Percentiles rank a stretch among this genome's conserved stretches.
These are phyloP conservation scores for Mastacembelus armatus DNA, from an alignment of 2,797 vertebrate species.

Conservation along the genomic window DNA sequence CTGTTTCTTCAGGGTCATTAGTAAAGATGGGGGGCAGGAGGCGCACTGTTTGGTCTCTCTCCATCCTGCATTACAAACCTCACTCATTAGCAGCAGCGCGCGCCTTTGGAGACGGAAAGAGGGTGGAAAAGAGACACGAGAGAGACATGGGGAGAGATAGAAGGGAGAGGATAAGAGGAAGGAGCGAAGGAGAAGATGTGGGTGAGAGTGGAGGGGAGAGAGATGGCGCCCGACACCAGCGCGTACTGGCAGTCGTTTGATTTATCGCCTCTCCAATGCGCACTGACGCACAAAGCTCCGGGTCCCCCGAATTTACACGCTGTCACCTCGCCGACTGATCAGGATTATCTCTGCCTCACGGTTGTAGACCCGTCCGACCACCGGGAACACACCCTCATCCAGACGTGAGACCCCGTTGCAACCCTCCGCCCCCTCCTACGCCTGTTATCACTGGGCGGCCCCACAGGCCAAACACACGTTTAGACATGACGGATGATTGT, in stretches of 20 bases:
- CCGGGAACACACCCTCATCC: conserved; percentile 39
- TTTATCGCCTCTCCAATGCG: conserved; percentile 79
- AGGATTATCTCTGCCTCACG: conserved; percentile 50
- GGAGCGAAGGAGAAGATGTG: neutral
- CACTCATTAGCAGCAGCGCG: conserved; percentile 5
- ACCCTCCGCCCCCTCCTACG: no score
- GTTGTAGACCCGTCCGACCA: conserved; percentile 48
- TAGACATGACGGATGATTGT: conserved; percentile 29
- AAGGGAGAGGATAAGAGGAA: conserved; percentile 27
- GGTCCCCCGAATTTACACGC: conserved; percentile 60
- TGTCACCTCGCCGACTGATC: conserved; percentile 65
- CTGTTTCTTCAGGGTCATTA: conserved; percentile 18
- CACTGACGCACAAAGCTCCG: conserved; percentile 74
- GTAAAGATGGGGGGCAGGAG: neutral
- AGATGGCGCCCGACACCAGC: conserved; percentile 58
- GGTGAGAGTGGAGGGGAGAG: conserved; percentile 5
- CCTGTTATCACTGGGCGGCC: conserved; percentile 8
- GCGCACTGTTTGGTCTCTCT: neutral
- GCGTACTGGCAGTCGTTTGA: conserved; percentile 61
- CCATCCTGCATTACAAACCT: conserved; percentile 5
- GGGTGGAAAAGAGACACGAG: neutral
- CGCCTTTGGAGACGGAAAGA: conserved; percentile 29
- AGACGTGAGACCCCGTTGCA: neutral
- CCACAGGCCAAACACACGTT: conserved; percentile 39
- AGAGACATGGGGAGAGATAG: conserved; percentile 10